These are phyloP conservation scores for Dipodomys spectabilis DNA, from an alignment of 2,113 vertebrate species.

Conservation along the genomic window DNA sequence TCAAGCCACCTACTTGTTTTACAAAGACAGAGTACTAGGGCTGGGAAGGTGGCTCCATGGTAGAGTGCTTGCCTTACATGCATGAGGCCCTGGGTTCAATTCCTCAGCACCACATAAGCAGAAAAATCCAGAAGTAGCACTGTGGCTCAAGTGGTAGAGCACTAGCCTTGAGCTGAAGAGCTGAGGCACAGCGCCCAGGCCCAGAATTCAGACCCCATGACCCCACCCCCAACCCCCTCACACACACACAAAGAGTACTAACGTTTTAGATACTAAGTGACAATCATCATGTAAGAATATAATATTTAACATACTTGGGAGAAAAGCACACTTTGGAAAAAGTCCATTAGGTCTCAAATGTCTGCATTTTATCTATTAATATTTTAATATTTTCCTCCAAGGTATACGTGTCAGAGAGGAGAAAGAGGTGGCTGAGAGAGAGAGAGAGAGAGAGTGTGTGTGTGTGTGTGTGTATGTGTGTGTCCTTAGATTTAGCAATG, in stretches of 20 bases:
- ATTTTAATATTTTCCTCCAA: slow-evolving; percentile 12
- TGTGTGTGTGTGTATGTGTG: neutral
- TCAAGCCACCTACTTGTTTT: slow-evolving; percentile 52
- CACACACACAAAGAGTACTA: neutral
- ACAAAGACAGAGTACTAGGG: neutral
- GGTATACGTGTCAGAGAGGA: neutral
- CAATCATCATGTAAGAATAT: slow-evolving; percentile 39
- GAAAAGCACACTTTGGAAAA: slow-evolving; percentile 33
- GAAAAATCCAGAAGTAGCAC: too few relatives aligned
- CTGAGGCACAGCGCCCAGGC: too few relatives aligned
- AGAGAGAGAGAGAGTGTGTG: too few relatives aligned
- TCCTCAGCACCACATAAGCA: too few relatives aligned
- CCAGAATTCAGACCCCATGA: too few relatives aligned
- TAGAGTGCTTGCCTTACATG: too few relatives aligned
- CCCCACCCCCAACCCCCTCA: too few relatives aligned
- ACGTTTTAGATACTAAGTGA: slow-evolving; percentile 50
- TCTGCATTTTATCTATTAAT: slow-evolving; percentile 47
- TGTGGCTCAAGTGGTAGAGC: too few relatives aligned
- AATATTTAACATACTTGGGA: neutral
- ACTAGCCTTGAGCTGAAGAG: too few relatives aligned
- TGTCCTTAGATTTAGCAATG: slow-evolving; percentile 14
- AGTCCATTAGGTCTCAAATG: neutral
- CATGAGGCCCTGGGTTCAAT: too few relatives aligned
- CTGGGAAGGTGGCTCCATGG: too few relatives aligned
- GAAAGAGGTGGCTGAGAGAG: neutral